Conservation (phyloP, 2,797 vertebrate species). For the Lemur catta region DNA sequence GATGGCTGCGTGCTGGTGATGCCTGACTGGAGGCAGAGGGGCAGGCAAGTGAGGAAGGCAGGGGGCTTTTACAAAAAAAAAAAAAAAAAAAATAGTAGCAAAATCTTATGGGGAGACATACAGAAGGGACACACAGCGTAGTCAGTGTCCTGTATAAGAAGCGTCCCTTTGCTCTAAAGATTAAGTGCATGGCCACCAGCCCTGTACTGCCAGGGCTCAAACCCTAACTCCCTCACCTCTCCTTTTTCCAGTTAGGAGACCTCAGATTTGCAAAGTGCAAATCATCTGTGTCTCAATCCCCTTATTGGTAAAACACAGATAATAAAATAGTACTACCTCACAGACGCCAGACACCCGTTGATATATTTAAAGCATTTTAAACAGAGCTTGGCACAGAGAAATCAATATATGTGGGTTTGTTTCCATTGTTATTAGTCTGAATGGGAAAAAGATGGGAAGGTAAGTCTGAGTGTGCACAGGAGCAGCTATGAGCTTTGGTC, state of each 20-base stretch:
- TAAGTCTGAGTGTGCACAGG: background rate
- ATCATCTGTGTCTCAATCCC: background rate
- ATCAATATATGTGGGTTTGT: background rate
- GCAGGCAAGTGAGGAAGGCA: background rate
- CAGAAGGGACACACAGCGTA: background rate
- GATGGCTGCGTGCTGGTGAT: background rate
- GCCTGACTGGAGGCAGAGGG: no score
- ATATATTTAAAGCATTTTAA: constrained; percentile 35
- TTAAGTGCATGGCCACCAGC: background rate
- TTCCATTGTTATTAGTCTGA: background rate
- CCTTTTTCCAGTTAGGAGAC: background rate
- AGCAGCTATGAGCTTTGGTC: background rate
- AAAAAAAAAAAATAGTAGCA: background rate
- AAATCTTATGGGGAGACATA: background rate
- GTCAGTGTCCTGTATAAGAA: background rate
- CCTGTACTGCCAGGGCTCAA: background rate
- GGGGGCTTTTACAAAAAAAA: background rate
- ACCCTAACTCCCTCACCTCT: background rate
- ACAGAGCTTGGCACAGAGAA: background rate
- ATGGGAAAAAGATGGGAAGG: background rate
- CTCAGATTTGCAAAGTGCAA: background rate
- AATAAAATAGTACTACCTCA: background rate
- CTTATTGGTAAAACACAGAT: background rate
- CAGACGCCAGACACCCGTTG: background rate
- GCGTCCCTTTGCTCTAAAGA: background rate